These are phyloP conservation scores for Brachyptera risi DNA, from an alignment of 2,888 invertebrate species.

Conservation along the genomic window DNA sequence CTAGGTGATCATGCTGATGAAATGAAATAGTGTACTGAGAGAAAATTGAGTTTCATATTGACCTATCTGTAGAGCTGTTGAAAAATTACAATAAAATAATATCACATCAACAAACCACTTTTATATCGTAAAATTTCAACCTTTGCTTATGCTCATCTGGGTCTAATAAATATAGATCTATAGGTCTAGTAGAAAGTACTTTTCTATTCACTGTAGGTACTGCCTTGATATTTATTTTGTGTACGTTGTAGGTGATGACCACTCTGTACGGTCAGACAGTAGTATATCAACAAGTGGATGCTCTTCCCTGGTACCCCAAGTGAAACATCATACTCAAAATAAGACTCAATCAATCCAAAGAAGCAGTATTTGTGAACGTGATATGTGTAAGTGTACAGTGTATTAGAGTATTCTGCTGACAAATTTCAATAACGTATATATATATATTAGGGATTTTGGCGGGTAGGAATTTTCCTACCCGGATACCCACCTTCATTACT, in stretches of 20 bases:
- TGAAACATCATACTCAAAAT: constrained; percentile 38
- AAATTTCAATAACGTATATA: too few species aligned
- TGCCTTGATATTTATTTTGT: not conserved
- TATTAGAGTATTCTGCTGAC: too few species aligned
- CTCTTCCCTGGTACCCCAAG: constrained; percentile 51
- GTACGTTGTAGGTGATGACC: constrained; percentile 44
- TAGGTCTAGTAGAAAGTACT: not conserved
- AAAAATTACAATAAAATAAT: not conserved
- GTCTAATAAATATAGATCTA: not conserved
- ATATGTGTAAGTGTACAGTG: constrained; percentile 30
- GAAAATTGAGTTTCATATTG: too few species aligned
- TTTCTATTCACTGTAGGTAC: too few species aligned
- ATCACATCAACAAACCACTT: not conserved
- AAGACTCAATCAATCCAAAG: constrained; percentile 6
- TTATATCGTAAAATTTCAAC: not conserved
- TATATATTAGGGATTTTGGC: too few species aligned
- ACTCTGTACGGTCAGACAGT: constrained; percentile 55
- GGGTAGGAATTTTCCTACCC: too few species aligned
- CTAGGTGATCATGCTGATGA: too few species aligned
- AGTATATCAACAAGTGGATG: constrained; percentile 57
- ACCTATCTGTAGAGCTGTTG: too few species aligned
- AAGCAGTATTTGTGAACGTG: constrained; percentile 22
- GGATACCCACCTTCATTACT: too few species aligned
- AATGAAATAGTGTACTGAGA: too few species aligned
- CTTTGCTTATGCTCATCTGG: not conserved